These are phyloP conservation scores for Tadarida brasiliensis DNA, from an alignment of 2,797 vertebrate genomes.

Conservation along the genomic window DNA sequence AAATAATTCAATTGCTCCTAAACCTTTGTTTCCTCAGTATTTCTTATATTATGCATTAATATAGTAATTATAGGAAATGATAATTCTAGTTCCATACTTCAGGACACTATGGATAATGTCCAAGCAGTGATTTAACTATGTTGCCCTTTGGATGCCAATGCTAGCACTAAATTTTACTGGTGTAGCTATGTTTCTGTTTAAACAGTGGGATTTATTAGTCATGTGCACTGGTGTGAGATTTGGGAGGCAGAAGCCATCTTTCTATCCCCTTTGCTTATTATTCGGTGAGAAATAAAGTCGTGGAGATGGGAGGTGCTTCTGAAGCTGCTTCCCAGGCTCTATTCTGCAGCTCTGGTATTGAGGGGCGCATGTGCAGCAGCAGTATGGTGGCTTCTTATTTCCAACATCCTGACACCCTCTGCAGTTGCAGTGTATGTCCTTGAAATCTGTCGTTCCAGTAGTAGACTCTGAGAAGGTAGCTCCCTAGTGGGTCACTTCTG, in stretches of 20 bases:
- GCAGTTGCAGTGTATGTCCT: background rate
- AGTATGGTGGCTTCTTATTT: background rate
- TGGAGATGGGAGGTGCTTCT: background rate
- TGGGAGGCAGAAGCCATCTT: background rate
- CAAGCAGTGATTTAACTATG: background rate
- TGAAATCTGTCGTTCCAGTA: background rate
- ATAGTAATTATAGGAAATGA: background rate
- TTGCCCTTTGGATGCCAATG: background rate
- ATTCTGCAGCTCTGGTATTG: background rate
- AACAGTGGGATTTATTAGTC: background rate
- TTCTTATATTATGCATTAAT: slow-evolving; percentile 19
- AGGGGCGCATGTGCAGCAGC: background rate
- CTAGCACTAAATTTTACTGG: background rate
- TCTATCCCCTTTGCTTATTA: background rate
- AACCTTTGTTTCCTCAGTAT: background rate
- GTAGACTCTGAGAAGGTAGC: background rate
- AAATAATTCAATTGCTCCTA: slow-evolving; percentile 8
- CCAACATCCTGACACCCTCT: background rate
- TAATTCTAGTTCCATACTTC: background rate
- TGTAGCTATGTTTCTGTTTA: background rate
- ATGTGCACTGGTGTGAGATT: background rate
- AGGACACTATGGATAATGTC: background rate
- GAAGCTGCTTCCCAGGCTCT: background rate
- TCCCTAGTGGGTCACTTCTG: background rate
- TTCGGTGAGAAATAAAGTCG: background rate